Percentiles rank a stretch among this genome's conserved stretches.
Conservation (phyloP, 2,797 vertebrate genomes). For the Crax fasciolata region DNA sequence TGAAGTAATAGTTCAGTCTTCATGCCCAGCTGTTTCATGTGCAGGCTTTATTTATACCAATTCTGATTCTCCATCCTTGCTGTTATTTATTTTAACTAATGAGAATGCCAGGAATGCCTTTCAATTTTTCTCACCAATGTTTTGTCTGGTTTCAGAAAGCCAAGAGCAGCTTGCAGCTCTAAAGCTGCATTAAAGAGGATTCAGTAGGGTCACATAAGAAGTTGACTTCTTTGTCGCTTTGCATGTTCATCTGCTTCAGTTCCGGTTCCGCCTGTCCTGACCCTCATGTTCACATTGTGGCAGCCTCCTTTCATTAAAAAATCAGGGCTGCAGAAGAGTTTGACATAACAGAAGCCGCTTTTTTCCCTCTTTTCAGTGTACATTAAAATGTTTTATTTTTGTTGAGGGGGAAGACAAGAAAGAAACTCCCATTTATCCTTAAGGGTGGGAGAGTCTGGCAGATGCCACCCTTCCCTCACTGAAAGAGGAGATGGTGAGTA, state of each 20-base stretch:
- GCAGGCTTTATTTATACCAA: background rate
- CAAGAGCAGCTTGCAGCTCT: background rate
- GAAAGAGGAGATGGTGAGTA: slow-evolving; percentile 64
- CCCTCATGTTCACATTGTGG: background rate
- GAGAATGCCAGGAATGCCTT: background rate
- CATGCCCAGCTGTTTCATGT: background rate
- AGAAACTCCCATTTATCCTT: slow-evolving; percentile 66
- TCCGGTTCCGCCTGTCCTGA: background rate
- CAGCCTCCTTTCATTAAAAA: background rate
- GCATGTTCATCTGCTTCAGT: background rate
- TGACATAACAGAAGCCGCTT: background rate
- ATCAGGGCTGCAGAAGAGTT: background rate
- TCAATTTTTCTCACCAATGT: background rate
- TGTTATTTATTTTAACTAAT: background rate
- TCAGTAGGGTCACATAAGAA: background rate
- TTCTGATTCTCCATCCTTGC: background rate
- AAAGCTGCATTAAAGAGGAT: background rate
- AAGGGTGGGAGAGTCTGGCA: slow-evolving; percentile 54
- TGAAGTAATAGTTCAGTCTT: background rate
- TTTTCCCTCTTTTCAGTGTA: background rate
- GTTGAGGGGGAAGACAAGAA: slow-evolving; percentile 66
- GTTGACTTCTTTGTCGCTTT: background rate
- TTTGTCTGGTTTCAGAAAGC: background rate
- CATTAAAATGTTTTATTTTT: slow-evolving; percentile 63
- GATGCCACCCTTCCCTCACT: slow-evolving; percentile 57